These are phyloP conservation scores for Paramisgurnus dabryanus DNA, from an alignment of 2,113 vertebrate species.

Conservation along the genomic window DNA sequence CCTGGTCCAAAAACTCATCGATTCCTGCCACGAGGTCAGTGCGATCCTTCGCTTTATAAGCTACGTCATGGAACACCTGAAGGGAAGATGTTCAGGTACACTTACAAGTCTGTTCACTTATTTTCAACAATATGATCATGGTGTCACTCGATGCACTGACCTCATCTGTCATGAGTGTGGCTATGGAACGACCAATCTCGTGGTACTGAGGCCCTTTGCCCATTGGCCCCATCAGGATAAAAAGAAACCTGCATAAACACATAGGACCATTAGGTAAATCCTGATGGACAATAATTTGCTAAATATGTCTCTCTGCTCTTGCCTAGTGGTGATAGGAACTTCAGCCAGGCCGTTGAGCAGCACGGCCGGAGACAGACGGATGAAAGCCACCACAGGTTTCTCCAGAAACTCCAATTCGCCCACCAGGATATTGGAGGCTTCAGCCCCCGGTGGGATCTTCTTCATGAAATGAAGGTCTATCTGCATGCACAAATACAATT, in stretches of 20 bases:
- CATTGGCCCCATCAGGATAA: conserved; percentile 93
- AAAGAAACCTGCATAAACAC: conserved; percentile 85
- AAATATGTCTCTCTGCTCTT: conserved; percentile 16
- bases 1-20: conserved; percentile 98
- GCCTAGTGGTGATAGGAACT: conserved; percentile 97
- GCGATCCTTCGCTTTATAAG: conserved; percentile 98
- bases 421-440: conserved; percentile 95
- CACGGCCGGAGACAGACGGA: conserved; percentile 90
- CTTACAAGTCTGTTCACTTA: background rate
- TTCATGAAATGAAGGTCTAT: conserved; percentile 99
- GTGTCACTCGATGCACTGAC: conserved; percentile 51
- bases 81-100: background rate
- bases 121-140: background rate
- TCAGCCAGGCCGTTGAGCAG: conserved; percentile 92
- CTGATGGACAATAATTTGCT: background rate
- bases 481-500: conserved; percentile 63
- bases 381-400: conserved; percentile 92
- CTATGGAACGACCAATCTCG: conserved; percentile 97
- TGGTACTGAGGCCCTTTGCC: conserved; percentile 97
- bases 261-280: background rate
- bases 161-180: conserved; percentile 98
- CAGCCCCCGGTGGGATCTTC: conserved; percentile 96
- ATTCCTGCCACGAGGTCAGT: conserved; percentile 95
- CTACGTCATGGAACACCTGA: conserved; percentile 97
- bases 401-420: conserved; percentile 95